phyloP scores from a whole-genome alignment of 2,888 invertebrate species.

The Kuschelorhynchus macadamiae region DNA sequence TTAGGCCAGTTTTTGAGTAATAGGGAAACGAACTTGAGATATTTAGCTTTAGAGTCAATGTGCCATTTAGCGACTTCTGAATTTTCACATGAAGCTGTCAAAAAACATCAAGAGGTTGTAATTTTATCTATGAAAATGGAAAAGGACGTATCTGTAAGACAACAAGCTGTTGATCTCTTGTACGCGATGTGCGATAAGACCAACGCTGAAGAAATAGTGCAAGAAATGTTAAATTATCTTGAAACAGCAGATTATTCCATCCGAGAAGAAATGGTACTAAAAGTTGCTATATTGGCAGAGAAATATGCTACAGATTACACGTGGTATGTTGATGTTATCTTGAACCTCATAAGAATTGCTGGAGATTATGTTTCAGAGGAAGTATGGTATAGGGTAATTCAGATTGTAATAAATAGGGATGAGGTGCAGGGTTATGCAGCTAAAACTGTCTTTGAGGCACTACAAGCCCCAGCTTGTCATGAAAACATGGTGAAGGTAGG shows the following conservation, averaged over 20 bases:
- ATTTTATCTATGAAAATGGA: slow-evolving; percentile 99
- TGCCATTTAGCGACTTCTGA: slow-evolving; percentile 99
- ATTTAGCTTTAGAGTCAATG: slow-evolving; percentile 98
- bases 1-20: slow-evolving; percentile 98
- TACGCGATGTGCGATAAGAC: slow-evolving; percentile 99
- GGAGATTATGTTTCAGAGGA: slow-evolving; percentile 99
- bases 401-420: slow-evolving; percentile 99
- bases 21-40: slow-evolving; percentile 97
- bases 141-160: slow-evolving; percentile 97
- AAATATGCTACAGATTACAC: slow-evolving; percentile 99
- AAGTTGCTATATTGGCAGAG: slow-evolving; percentile 98
- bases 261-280: slow-evolving; percentile 99
- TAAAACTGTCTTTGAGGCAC: slow-evolving; percentile 98
- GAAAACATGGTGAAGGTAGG: slow-evolving; percentile 99
- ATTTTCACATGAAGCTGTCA: slow-evolving; percentile 99
- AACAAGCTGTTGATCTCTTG: slow-evolving; percentile 96
- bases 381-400: slow-evolving; percentile 99
- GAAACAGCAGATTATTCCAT: slow-evolving; percentile 99
- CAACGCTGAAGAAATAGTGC: slow-evolving; percentile 99
- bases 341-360: slow-evolving; percentile 98
- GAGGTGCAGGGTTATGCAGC: slow-evolving; percentile 99
- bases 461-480: slow-evolving; percentile 99
- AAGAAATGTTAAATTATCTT: slow-evolving; percentile 98
- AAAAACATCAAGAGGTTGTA: slow-evolving; percentile 99
- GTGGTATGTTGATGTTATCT: slow-evolving; percentile 93